Percentiles rank a stretch among this genome's conserved stretches.
Evolutionary conservation across 1,140 invertebrate species (phyloP).

Genomic region (Pissodes strobi): DNA sequence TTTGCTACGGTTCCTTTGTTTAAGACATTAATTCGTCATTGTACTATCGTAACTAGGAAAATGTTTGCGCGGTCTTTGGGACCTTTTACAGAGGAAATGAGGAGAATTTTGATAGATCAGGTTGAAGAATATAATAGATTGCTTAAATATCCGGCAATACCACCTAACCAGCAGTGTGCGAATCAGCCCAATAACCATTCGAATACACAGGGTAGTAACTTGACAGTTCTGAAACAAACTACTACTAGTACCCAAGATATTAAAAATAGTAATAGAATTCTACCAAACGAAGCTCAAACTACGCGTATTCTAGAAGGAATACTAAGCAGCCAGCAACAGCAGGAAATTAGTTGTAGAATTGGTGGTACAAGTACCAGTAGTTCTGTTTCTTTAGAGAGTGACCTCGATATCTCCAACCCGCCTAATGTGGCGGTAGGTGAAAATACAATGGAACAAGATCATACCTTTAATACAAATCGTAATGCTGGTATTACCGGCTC

Average conservation of each 20-base stretch:
- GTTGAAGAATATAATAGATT: conserved; percentile 1
- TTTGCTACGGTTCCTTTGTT: not conserved
- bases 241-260: no score
- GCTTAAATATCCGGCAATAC: not conserved
- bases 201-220: not conserved
- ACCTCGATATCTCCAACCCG: no score
- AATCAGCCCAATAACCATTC: not conserved
- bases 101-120: not conserved
- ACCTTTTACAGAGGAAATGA: not conserved
- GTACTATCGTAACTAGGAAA: not conserved
- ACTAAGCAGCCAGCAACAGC: no score
- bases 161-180: not conserved
- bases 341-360: no score
- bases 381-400: no score
- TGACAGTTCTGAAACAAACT: not conserved
- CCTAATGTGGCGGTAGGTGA: no score
- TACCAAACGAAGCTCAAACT: no score
- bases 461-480: no score
- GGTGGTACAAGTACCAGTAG: no score
- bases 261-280: no score
- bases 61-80: not conserved
- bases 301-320: no score
- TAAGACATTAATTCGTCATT: not conserved
- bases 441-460: no score
- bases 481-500: not conserved